Evolutionary conservation across 37 sponge, comb jelly and placozoan genomes (phyloP).

Genomic region (Bolinopsis microptera): DNA sequence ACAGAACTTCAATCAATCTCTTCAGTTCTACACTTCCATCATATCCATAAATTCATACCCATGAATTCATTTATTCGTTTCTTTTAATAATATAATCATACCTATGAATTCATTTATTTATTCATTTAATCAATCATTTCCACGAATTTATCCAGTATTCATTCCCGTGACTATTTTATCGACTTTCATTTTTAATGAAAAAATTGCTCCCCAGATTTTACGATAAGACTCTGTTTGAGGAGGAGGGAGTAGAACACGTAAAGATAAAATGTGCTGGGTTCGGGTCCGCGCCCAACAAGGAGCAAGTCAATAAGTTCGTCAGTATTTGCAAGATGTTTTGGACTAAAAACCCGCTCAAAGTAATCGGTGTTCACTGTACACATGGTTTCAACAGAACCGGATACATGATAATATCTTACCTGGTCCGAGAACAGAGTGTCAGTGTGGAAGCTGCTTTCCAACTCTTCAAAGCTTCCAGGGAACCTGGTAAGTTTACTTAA

Average conservation of each 20-base stretch:
- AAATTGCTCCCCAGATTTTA: no score
- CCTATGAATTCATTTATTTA: no score
- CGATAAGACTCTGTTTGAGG: slow-evolving; percentile 73
- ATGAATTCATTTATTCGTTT: no score
- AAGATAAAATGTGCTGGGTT: slow-evolving; percentile 96
- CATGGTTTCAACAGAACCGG: slow-evolving; percentile 99
- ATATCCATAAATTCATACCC: not conserved
- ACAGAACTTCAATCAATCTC: no score
- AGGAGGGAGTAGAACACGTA: slow-evolving; percentile 72
- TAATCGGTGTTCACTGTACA: slow-evolving; percentile 93
- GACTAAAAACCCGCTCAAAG: slow-evolving; percentile 29
- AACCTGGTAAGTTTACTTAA: slow-evolving; percentile 14
- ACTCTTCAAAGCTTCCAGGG: slow-evolving; percentile 6
- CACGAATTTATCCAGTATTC: no score
- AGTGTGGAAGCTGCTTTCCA: slow-evolving; percentile 54
- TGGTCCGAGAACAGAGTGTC: slow-evolving; percentile 30
- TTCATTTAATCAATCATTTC: no score
- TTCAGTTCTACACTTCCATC: not conserved
- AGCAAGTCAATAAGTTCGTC: slow-evolving; percentile 45
- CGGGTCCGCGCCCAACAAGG: not conserved
- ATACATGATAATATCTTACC: slow-evolving; percentile 56
- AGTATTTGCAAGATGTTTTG: slow-evolving; percentile 32
- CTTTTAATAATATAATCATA: no score
- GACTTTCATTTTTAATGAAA: no score
- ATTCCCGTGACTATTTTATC: no score